phyloP scores from a whole-genome alignment of 2,888 invertebrate species.

The Cordilura impudica region DNA sequence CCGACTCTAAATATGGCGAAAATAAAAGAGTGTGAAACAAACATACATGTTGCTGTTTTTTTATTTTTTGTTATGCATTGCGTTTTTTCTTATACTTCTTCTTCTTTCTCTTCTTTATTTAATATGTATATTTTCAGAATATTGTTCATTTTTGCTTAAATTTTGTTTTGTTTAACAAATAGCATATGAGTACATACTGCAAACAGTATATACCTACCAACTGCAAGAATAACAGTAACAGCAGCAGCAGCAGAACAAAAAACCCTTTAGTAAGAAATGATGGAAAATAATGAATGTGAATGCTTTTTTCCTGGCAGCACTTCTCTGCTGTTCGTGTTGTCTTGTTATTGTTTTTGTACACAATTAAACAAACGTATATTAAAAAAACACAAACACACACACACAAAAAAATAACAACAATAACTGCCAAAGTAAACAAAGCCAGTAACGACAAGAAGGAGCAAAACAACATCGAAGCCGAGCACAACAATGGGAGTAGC shows the following conservation, averaged over 20 bases:
- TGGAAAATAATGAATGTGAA: background rate
- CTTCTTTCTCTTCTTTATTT: too few species aligned
- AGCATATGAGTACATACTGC: background rate
- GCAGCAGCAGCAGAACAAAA: background rate
- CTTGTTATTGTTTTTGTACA: background rate
- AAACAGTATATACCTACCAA: background rate
- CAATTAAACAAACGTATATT: constrained; percentile 2
- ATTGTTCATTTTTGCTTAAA: too few species aligned
- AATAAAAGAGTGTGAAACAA: background rate
- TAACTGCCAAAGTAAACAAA: background rate
- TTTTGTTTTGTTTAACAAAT: too few species aligned
- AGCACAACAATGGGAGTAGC: background rate
- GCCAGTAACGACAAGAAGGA: too few species aligned
- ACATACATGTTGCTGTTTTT: background rate
- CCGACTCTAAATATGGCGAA: background rate
- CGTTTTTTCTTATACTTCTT: background rate
- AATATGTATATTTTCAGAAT: too few species aligned
- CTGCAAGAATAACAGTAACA: background rate
- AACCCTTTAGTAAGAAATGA: background rate
- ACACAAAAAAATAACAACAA: background rate
- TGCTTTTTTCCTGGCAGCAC: background rate
- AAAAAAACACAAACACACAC: background rate
- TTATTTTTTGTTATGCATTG: background rate
- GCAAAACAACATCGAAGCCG: too few species aligned
- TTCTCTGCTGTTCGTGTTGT: background rate